Percentiles rank a stretch among this genome's conserved stretches.
Conservation (phyloP, 2,113 vertebrate species). For the Oryctolagus cuniculus region mOryCun1.1 NC_091441.1:116538001-116538500, state of each 20-base stretch:
- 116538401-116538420: conserved; percentile 94
- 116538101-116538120: conserved; percentile 8
- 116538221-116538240: conserved; percentile 84
- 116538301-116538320: conserved; percentile 96
- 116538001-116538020: no score
- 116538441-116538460: conserved; percentile 92
- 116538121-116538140: not conserved
- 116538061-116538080: not conserved
- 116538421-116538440: conserved; percentile 95
- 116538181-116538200: conserved; percentile 56
- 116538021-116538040: no score
- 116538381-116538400: conserved; percentile 99
- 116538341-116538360: conserved; percentile 99
- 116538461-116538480: conserved; percentile 98
- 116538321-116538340: conserved; percentile 99
- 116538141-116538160: conserved; percentile 27
- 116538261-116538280: conserved; percentile 87
- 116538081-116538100: not conserved
- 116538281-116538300: conserved; percentile 87
- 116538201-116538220: conserved; percentile 75
- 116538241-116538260: conserved; percentile 86
- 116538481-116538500: conserved; percentile 69
- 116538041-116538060: no score
- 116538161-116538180: conserved; percentile 57
- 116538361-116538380: conserved; percentile 99